A percentile compares a stretch with the other conserved stretches of the same genome.
phyloP scores from a whole-genome alignment of 2,888 invertebrate species.

The Scotopteryx bipunctaria region DNA sequence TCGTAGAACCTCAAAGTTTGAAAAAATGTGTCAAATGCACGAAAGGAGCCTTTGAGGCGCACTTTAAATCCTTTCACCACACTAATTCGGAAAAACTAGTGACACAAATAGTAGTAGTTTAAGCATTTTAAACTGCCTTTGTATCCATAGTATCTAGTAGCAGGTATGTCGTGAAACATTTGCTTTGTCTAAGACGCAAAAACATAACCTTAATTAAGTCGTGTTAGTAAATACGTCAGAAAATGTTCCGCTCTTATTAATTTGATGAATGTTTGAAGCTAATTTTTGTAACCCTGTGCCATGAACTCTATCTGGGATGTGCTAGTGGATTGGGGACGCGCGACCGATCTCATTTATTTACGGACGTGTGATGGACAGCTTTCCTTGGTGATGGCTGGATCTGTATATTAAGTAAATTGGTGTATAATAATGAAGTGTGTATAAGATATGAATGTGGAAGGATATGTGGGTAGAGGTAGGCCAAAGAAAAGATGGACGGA shows the following conservation, averaged over 20 bases:
- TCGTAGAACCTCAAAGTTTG: no score
- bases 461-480: no score
- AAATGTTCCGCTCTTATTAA: conserved; percentile 25
- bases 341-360: conserved; percentile 39
- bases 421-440: neutral
- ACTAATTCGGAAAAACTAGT: no score
- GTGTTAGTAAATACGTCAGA: conserved; percentile 10
- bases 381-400: conserved; percentile 10
- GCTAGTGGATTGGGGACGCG: conserved; percentile 50
- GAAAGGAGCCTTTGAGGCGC: no score
- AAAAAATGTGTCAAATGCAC: no score
- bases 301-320: conserved; percentile 66
- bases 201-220: neutral
- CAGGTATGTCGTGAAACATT: no score
- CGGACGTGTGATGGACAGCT: conserved; percentile 37
- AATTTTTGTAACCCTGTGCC: conserved; percentile 64
- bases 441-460: no score
- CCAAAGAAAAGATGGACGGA: no score
- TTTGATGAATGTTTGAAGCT: conserved; percentile 41
- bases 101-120: no score
- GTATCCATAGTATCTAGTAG: no score
- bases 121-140: no score
- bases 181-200: neutral
- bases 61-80: no score
- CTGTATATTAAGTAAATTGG: conserved; percentile 19